Evolutionary conservation across 2,113 vertebrate species (phyloP), one percentile per base, ranked within the genome.

Genomic region (Silurus asotus): DNA sequence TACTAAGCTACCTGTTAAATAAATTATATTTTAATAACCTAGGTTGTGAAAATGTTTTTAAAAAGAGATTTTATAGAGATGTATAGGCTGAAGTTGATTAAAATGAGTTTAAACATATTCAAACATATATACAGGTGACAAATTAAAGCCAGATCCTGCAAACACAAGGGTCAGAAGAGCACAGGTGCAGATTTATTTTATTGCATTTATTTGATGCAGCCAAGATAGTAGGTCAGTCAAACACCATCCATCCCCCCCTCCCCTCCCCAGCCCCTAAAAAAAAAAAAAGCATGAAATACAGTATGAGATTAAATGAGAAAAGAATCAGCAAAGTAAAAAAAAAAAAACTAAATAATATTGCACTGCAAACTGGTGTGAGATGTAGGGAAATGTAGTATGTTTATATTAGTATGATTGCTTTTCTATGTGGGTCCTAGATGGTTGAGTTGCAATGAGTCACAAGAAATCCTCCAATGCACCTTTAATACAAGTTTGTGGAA

Each of bases 1-100:
- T 56, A 79, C 8, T 61, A 13, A 80, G 64, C 59, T 70, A 80
- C 61, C 75, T 85, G 84, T 67, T 85, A 78, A 78, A 67, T 49
- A 77, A 77, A 76, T 15, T 4, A 23, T 23, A 55, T 28, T 23
- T 17, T 51, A 45, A 45, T 14, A 45, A 15, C 67, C 17, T 45
- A 8, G 3, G 0, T 7, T 14, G 14, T 13, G 37, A 67, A 14
- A 67, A 28, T 67, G 28, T 15, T 45, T 70, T 17, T 14, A 45
- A 70, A 28, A 28, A 6, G 25, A 15, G 5, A 69, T 69, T 37
- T 15, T 69, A 69, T 45, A 69, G 14, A 17, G 17, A 45, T 72
- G 45, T 5, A 49, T 48, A 20, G 69, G 15, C 17, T 48, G 15
- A 0, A 1, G 37, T 48, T 3, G 14, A 72, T 49, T 48, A 7